Evolutionary conservation across 53 echinoderm and acorn worm species (phyloP).

Genomic region (Echinarachnius parma): DNA sequence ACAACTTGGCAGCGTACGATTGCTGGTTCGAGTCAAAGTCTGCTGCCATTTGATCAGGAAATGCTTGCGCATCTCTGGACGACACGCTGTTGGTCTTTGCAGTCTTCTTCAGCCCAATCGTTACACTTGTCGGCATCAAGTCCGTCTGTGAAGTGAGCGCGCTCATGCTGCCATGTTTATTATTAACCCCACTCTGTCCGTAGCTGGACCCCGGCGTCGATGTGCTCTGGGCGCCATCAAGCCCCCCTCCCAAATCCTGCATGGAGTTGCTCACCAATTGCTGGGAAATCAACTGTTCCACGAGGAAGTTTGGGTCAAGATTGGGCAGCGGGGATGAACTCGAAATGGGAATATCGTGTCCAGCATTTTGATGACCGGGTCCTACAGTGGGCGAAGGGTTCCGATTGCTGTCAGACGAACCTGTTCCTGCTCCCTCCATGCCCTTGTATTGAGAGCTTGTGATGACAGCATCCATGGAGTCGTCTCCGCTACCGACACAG

Average conservation of each 20-base stretch:
- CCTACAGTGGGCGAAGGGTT: slow-evolving; percentile 17
- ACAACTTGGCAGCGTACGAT: slow-evolving; percentile 27
- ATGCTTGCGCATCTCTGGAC: slow-evolving; percentile 2
- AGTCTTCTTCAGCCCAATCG: slow-evolving; percentile 1
- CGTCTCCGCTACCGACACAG: slow-evolving; percentile 30
- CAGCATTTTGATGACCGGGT: neutral
- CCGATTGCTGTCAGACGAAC: slow-evolving; percentile 52
- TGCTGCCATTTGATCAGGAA: slow-evolving; percentile 17
- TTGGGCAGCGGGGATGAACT: slow-evolving; percentile 22
- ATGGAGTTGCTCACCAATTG: neutral
- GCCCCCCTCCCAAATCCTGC: neutral
- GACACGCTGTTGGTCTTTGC: neutral
- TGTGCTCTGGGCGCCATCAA: neutral
- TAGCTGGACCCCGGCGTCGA: neutral
- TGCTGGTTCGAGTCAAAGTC: slow-evolving; percentile 14
- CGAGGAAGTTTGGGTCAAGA: slow-evolving; percentile 22
- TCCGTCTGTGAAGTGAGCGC: neutral
- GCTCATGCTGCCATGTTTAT: neutral
- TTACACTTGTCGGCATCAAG: neutral
- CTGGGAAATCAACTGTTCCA: slow-evolving; percentile 21
- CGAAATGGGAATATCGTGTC: slow-evolving; percentile 4
- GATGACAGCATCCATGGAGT: slow-evolving; percentile 31
- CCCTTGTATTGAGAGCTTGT: slow-evolving; percentile 32
- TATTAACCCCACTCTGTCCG: neutral
- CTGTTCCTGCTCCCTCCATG: neutral